Base-by-base conservation (phyloP, 92 coral and sea anemone species). In the Phymanthus crucifer region DNA sequence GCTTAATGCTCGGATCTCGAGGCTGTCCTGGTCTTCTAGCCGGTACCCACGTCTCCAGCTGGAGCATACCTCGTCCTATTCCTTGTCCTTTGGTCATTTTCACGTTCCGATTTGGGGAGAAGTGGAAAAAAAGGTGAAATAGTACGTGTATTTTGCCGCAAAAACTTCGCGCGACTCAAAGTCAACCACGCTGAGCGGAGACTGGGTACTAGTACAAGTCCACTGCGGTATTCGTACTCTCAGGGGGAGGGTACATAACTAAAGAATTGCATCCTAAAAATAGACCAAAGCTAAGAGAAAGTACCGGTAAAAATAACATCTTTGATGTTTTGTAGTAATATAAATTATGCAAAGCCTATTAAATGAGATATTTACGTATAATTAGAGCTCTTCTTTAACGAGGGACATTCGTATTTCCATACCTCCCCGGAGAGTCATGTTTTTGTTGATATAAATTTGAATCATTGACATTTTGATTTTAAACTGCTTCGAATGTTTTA, bases 61-160 rank as follows among this genome's bases (percentile, higher is more conserved):
- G 86, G 45, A 89, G 74, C 83, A 89, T 89, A 66, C 93, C 93
- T 1, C 93, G 85, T 38, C 93, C 93, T 82, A 43, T 73, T 36
- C 86, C 68, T 0, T 32, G 23, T 36, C 45, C 84, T 43, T 80
- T 72, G 10, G 77, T 80, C 84, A 80, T 80, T 80, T 34, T 80
- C 45, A 9, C 0, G 14, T 34, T 40, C 19, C 33, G 36, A 32
- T 23, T 13, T 18, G 50, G 13, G 50, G 3, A 45, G 13, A 74
- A 17, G 23, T 1, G 35, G 35, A 2, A 57, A 33, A 61, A 2
- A 35, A 37, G 3, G 38, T 5, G 13, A 54, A 14, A n/a, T n/a
- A n/a, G n/a, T n/a, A n/a, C n/a, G n/a, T n/a, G n/a, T 1, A 2
- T 61, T 29, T 54, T 18, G 26, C 23, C 64, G 64, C 50, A 57